Base-by-base conservation (phyloP, 2,113 vertebrate genomes). In the Australoheros scitulus region DNA sequence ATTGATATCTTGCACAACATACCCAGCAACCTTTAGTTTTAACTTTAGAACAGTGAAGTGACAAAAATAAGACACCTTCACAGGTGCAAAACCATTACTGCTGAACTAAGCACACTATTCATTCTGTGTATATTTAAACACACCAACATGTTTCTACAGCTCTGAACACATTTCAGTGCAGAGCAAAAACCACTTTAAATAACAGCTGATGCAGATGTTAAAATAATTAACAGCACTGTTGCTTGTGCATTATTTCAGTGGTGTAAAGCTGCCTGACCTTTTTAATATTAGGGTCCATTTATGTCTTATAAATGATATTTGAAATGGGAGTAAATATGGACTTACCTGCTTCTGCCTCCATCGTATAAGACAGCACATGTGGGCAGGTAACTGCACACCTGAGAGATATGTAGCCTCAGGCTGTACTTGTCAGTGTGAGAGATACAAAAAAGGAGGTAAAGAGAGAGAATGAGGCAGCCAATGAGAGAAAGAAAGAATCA, bases 371-470 rank as follows among this genome's bases (percentile, higher is more conserved):
- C 77, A 82, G 75, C 47, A 70, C 61, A 83, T 20, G 77, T 89
- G 90, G 87, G 82, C 90, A 91, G 82, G 92, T 90, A 93, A 76
- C 43, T 82, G 82, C 89, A 91, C 81, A 91, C 75, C 87, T 89
- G 81, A 88, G 68, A 61, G 11, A 64, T 24, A 74, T 4, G 7
- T 38, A 59, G 77, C 92, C 87, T 5, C 5, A 61, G 83, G 92
- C 80, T 57, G 22, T 2, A 22, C 10, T 1, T 64, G 43, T 86
- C 26, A 80, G 3, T 24, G n/a, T 6, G 41, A 29, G 26, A 11
- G 36, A 32, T 2, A 15, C 18, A 47, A 68, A 68, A 18, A 24
- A 52, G n/a, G 70, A 38, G 70, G 3, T 13, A 18, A 47, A 47
- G 58, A 15, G 15, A 43, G 36, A 64, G 4, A 7, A 26, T 26